Base-by-base conservation (phyloP, 2,888 invertebrate genomes). In the Mellilla xanthometata region DNA sequence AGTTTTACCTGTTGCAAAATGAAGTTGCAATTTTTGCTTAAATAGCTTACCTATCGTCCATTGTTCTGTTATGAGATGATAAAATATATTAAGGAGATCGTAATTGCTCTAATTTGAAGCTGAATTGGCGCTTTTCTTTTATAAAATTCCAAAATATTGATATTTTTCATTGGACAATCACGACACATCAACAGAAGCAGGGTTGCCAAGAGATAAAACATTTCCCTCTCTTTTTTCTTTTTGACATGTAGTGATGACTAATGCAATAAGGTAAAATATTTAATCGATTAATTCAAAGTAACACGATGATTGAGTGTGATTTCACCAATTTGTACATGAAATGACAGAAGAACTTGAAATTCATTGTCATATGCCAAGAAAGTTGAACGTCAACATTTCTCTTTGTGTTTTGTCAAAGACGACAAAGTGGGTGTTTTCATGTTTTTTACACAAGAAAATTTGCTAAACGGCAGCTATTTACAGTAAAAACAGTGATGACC, bases 171-270 rank as follows among this genome's bases (percentile, higher is more conserved):
- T 73, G 71, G 73, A 86, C 81, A 85, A 86, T 87, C 87, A 78
- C 86, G 88, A 89, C 89, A 88, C 88, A 88, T 88, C 89, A 88
- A 88, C 88, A 88, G 74, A 85, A 61, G 48, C 58, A 62, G 69
- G 80, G 76, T 84, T 87, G 68, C 81, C 70, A 81, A 48, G 32
- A 40, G 23, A 48, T 58, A 68, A 70, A 68, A 66, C 3, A 35
- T 55, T 64, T 44, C 40, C 40, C 35, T 36, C 39, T 44, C 39
- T 65, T 58, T 65, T 62, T n/a, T 52, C 26, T 56, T 49, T 52
- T 39, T 12, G 13, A 34, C 22, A 12, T 49, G 3, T 27, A 12
- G 10, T 4, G 8, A 6, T 12, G 27, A n/a, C n/a, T n/a, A n/a
- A n/a, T n/a, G n/a, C n/a, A n/a, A n/a, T n/a, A n/a, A n/a, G n/a